phyloP scores from a whole-genome alignment of 2,888 invertebrate genomes.

The Cosmia trapezina region DNA sequence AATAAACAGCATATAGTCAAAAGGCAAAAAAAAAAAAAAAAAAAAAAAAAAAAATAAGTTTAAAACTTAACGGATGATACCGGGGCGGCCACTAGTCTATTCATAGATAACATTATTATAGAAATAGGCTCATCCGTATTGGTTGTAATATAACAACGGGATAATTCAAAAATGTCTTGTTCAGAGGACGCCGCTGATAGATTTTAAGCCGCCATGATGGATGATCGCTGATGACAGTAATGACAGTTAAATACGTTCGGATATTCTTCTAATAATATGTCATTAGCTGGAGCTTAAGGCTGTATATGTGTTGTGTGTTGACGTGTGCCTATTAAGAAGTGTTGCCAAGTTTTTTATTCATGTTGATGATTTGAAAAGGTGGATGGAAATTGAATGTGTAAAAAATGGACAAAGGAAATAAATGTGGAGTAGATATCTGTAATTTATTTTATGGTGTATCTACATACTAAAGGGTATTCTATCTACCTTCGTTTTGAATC shows the following conservation, averaged over 20 bases:
- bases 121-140: slow-evolving; percentile 54
- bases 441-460: too few species aligned
- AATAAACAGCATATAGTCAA: too few species aligned
- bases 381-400: not conserved
- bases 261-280: slow-evolving; percentile 60
- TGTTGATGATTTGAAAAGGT: slow-evolving; percentile 25
- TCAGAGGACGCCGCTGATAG: slow-evolving; percentile 59
- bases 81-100: slow-evolving; percentile 21
- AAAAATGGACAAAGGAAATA: not conserved
- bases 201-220: slow-evolving; percentile 64
- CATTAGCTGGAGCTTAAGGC: slow-evolving; percentile 54
- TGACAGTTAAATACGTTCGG: slow-evolving; percentile 66
- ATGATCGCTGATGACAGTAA: slow-evolving; percentile 65
- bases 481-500: too few species aligned
- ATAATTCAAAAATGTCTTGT: slow-evolving; percentile 62
- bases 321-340: slow-evolving; percentile 52
- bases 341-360: slow-evolving; percentile 45
- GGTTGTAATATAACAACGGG: slow-evolving; percentile 52
- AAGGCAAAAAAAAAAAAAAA: too few species aligned
- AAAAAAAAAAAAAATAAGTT: too few species aligned
- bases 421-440: not conserved
- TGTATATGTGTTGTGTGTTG: slow-evolving; percentile 53
- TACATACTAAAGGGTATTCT: too few species aligned
- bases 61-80: not conserved
- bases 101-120: slow-evolving; percentile 45